These are phyloP conservation scores for Hetaerina titia DNA, from an alignment of 2,888 invertebrate species.

Conservation along the genomic window DNA sequence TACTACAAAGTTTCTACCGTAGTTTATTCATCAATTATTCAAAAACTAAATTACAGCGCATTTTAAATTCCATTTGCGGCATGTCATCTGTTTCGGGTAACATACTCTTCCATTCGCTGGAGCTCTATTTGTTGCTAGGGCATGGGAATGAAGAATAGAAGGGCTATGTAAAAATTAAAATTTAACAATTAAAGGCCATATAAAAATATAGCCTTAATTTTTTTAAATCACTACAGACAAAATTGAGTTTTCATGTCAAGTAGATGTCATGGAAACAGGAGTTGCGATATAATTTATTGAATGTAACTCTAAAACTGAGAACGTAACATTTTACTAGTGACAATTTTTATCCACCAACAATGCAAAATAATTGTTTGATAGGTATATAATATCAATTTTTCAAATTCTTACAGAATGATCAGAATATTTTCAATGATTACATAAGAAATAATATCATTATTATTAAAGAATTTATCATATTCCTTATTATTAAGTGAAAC, in stretches of 20 bases:
- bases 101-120: neutral
- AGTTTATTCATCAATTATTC: neutral
- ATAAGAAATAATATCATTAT: no score
- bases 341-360: no score
- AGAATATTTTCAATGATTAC: no score
- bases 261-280: neutral
- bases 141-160: neutral
- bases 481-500: no score
- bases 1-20: no score
- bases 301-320: neutral
- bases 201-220: neutral
- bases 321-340: neutral
- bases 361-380: no score
- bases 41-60: neutral
- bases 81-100: neutral
- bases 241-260: neutral
- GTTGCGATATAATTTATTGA: neutral
- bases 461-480: no score
- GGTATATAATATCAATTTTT: no score
- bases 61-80: neutral
- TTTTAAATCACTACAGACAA: neutral
- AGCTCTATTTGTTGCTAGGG: neutral
- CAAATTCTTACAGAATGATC: no score
- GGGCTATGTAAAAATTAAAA: neutral
- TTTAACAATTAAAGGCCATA: no score